Evolutionary conservation across 2,888 invertebrate species (phyloP).

Genomic region (Chorisops tibialis): DNA sequence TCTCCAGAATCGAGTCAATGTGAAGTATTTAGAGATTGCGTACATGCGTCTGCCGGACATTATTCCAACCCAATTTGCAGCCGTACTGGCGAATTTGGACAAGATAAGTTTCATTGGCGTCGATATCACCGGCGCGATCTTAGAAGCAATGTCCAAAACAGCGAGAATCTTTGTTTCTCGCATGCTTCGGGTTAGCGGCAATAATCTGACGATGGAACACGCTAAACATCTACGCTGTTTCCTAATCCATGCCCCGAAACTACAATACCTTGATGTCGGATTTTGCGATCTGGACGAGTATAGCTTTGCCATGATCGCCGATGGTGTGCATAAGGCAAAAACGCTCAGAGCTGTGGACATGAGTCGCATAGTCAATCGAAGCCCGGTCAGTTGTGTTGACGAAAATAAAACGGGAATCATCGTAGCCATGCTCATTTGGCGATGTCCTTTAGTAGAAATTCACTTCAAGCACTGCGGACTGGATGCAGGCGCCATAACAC

Average conservation of each 20-base stretch:
- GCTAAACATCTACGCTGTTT: slow-evolving; percentile 26
- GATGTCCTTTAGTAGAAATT: slow-evolving; percentile 42
- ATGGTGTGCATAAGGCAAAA: slow-evolving; percentile 45
- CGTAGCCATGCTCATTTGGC: slow-evolving; percentile 43
- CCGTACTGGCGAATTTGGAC: slow-evolving; percentile 2
- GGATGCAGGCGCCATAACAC: slow-evolving; percentile 43
- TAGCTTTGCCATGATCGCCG: slow-evolving; percentile 45
- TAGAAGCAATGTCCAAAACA: slow-evolving; percentile 5
- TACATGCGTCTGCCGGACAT: slow-evolving; percentile 9
- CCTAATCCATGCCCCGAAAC: slow-evolving; percentile 14
- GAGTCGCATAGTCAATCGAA: slow-evolving; percentile 39
- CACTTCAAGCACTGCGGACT: slow-evolving; percentile 44
- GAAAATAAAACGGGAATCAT: slow-evolving; percentile 40
- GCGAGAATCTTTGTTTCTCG: not conserved
- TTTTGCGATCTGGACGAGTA: slow-evolving; percentile 40
- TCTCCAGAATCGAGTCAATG: slow-evolving; percentile 32
- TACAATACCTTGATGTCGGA: slow-evolving; percentile 31
- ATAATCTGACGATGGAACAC: slow-evolving; percentile 18
- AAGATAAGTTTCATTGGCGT: slow-evolving; percentile 23
- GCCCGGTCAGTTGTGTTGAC: slow-evolving; percentile 39
- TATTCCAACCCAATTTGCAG: not conserved
- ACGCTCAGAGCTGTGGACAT: slow-evolving; percentile 38
- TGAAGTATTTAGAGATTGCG: slow-evolving; percentile 38
- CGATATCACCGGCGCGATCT: slow-evolving; percentile 9
- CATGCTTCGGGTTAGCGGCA: slow-evolving; percentile 28